Percentiles rank a stretch among this genome's conserved stretches.
phyloP scores from a whole-genome alignment of 2,113 vertebrate genomes.

The rat (Rattus norvegicus) region GRCr8 NC_086027.1:71601501-71602000 shows the following conservation, averaged over 20 bases:
- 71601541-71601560: not conserved
- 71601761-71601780: not conserved
- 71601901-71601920: not conserved
- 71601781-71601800: not conserved
- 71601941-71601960: not conserved
- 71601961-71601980: not conserved
- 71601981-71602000: not conserved
- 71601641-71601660: not conserved
- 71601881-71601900: not conserved
- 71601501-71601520: not conserved
- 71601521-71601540: accelerated
- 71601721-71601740: not conserved
- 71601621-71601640: too few relatives aligned
- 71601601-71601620: not conserved
- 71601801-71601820: not conserved
- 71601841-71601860: not conserved
- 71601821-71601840: not conserved
- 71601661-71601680: not conserved
- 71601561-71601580: not conserved
- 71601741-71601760: not conserved
- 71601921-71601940: not conserved
- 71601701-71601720: accelerated
- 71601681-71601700: too few relatives aligned
- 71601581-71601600: not conserved
- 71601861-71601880: not conserved